Evolutionary conservation across 2,888 invertebrate genomes (phyloP).

Genomic region (Scaptomyza cyrtandrae): DNA sequence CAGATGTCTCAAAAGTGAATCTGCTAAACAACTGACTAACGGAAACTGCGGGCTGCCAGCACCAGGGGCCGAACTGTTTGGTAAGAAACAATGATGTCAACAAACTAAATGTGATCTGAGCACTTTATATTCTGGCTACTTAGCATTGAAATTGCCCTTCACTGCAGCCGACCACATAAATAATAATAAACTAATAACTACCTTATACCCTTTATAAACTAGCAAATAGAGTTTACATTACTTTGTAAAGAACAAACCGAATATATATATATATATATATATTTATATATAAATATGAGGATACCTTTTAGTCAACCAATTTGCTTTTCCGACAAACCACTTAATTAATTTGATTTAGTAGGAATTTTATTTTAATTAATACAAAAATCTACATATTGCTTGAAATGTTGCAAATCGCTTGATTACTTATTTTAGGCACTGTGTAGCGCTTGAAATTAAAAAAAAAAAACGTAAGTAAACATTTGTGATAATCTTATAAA

Average conservation of each 20-base stretch:
- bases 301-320: no score
- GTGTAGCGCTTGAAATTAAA: constrained; percentile 23
- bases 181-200: constrained; percentile 9
- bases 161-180: constrained; percentile 24
- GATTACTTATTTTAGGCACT: constrained; percentile 47
- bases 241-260: no score
- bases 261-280: no score
- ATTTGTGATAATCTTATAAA: constrained; percentile 44
- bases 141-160: constrained; percentile 55
- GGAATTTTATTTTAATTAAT: constrained; percentile 50
- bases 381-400: constrained; percentile 43
- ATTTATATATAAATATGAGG: no score
- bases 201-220: not conserved
- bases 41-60: constrained; percentile 70
- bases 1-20: constrained; percentile 7
- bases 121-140: constrained; percentile 31
- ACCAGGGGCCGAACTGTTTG: constrained; percentile 38
- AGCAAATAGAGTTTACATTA: no score
- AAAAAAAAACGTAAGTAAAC: constrained; percentile 5
- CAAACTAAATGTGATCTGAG: constrained; percentile 48
- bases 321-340: not conserved
- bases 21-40: constrained; percentile 26
- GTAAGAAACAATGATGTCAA: constrained; percentile 60
- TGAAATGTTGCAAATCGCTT: constrained; percentile 46
- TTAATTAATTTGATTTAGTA: constrained; percentile 33